Base-by-base conservation (phyloP, 2,888 invertebrate genomes). In the Yponomeuta sedellus region DNA sequence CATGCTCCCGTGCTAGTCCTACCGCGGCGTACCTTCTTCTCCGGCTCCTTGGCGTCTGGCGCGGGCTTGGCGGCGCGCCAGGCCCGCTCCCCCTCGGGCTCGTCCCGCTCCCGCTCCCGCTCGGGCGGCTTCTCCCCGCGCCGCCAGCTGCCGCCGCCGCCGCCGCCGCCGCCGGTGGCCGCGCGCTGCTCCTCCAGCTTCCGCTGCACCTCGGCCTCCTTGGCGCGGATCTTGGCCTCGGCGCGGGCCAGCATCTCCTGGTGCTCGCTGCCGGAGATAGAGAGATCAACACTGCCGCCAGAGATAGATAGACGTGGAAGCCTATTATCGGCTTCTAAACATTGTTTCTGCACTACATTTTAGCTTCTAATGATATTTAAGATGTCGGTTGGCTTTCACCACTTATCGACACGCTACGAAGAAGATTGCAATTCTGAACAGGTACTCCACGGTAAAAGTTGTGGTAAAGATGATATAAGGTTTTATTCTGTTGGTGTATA, bases 131-230 rank as follows among this genome's bases (percentile, higher is more conserved):
- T 39, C 16, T 52, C 44, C 3, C 75, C 84, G 61, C 83, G 81
- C 1, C 83, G 76, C 79, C 85, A 84, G 69, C 78, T 81, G 61
- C 80, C 77, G n/a, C 72, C 70, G 0, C 64, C 68, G 10, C 64
- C 59, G 61, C 80, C 77, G n/a, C 72, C 70, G 0, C 64, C 68
- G 10, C 64, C 59, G 11, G 74, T 70, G 10, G 79, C 69, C 0
- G 79, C 68, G 70, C 80, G 82, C 75, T 90, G 82, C 59, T 85
- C 84, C 62, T 91, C 88, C 16, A 94, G 81, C 73, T 93, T 94
- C 4, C 93, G 92, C 64, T 94, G 94, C 0, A 95, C 92, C 71
- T 96, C 96, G 10, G 95, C 95, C 68, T 96, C 95, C 72, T 94
- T 94, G 19, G 93, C 94, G 58, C 94, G 91, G 1, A 92, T 92